A percentile compares a stretch with the other conserved stretches of the same genome.
phyloP scores from a whole-genome alignment of 2,113 vertebrate genomes.

The Motacilla alba region DNA sequence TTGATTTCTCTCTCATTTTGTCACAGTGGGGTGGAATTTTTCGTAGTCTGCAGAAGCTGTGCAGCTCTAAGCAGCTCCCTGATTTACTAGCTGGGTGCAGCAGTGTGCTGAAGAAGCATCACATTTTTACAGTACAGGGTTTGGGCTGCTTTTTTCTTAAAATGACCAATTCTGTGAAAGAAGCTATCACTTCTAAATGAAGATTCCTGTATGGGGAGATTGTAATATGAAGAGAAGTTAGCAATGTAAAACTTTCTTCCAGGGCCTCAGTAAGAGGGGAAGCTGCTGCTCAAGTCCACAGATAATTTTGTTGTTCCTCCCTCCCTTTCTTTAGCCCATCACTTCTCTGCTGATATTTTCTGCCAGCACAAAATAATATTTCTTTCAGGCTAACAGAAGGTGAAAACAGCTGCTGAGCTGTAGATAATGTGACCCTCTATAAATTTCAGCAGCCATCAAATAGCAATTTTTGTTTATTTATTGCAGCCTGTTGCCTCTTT shows the following conservation, averaged over 20 bases:
- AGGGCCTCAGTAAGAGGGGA: neutral
- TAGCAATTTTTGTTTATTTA: neutral
- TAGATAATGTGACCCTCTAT: neutral
- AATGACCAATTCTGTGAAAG: neutral
- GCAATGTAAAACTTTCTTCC: neutral
- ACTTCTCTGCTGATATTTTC: neutral
- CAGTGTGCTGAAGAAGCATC: neutral
- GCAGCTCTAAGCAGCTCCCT: conserved; percentile 5
- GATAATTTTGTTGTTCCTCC: neutral
- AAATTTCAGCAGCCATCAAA: neutral
- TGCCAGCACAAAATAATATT: neutral
- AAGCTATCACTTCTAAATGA: neutral
- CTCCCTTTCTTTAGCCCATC: neutral
- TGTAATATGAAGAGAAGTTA: neutral
- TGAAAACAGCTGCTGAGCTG: neutral
- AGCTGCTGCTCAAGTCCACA: neutral
- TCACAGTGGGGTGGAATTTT: conserved; percentile 11
- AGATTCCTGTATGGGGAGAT: neutral
- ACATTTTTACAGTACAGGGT: neutral
- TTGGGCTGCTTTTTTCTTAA: neutral
- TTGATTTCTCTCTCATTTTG: conserved; percentile 41
- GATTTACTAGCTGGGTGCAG: conserved; percentile 9
- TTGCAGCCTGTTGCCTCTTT: neutral
- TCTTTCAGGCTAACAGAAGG: neutral
- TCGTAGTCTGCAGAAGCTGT: neutral